Evolutionary conservation across 2,888 invertebrate species (phyloP), one percentile per base, ranked within the genome.

Genomic region (Apodemia zela): DNA sequence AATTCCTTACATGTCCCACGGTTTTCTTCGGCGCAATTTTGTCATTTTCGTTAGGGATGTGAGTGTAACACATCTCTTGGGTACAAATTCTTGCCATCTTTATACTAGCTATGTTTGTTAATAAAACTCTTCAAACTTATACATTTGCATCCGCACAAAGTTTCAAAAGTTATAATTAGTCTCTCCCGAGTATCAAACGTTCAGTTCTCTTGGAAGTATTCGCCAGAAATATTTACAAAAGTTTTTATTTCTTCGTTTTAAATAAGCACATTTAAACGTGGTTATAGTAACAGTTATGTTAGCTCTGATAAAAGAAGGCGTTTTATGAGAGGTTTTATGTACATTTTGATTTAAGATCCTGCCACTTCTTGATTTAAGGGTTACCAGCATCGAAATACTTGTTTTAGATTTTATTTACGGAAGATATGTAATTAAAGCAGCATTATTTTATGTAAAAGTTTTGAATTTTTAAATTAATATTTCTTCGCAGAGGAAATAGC

Each of bases 1-100:
- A 87, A 89, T 88, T 87, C 85, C 78, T 81, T 78, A 74, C 87
- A 75, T 82, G 87, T 83, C 73, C 73, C 77, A 65, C 67, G 77
- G 75, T 74, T 79, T 81, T 77, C 79, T 78, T 76, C 73, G 71
- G 75, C 79, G 80, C 82, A 85, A 82, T 86, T 85, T 83, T 80
- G 83, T 82, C 84, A 84, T 87, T 84, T 84, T 81, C 79, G 82
- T 86, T 77, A 77, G 75, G 80, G 78, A 79, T 75, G 80, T 71
- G 78, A 84, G 81, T 15, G 54, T 57, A 78, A 78, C 78, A 82
- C 81, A 83, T 82, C 80, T 77, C 78, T 73, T 68, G 70, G 71
- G 65, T 64, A 65, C 65, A 65, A 67, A 67, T 68, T 65, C 68
- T 70, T 62, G 66, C 64, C 69, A 67, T 69, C 67, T 69, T 67